Evolutionary conservation across 1,140 invertebrate genomes (phyloP), one percentile per base, ranked within the genome.

Genomic region (Drosophila virilis): DNA sequence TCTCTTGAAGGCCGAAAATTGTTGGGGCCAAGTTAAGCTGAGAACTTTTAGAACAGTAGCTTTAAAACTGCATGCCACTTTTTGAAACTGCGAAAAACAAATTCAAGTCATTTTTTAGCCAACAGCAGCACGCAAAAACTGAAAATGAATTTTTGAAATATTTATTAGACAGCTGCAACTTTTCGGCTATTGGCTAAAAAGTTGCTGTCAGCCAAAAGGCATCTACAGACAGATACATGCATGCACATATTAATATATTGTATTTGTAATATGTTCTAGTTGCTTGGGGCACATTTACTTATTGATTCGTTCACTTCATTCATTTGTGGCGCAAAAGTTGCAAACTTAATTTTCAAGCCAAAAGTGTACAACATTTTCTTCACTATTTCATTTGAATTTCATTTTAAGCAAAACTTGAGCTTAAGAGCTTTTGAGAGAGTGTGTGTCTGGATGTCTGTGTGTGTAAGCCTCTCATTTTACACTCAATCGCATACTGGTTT

Each of bases 401-500:
- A 40, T 69, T 69, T 69, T 8, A 12, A 54, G 40, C 54, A 60
- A 60, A 58, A 62, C 45, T 65, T 51, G 60, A 55, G 28, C 40
- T 37, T 10, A 10, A 64, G 61, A 50, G 8, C 33, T 61, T 15
- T 46, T 55, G 52, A 48, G 33, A 3, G 33, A 28, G 48, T 9
- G 22, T 28, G 9, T n/a, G 28, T 60, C 12, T n/a, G 32, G 35
- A 3, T 52, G 45, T 55, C 9, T 38, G 67, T 38, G 50, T 33
- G 42, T 13, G n/a, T 33, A 8, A 59, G 33, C 33, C 42, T 70
- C 76, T 86, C 80, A 88, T 89, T 89, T 88, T 77, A 88, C 80
- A 88, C 84, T 84, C 84, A 89, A 89, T 89, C 74, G 74, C 74
- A 88, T 84, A 74, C 22, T 33, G 69, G 66, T 69, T 78, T 80